Base-by-base conservation (phyloP, 2,113 vertebrate genomes). In the Pollachius pollachius region DNA sequence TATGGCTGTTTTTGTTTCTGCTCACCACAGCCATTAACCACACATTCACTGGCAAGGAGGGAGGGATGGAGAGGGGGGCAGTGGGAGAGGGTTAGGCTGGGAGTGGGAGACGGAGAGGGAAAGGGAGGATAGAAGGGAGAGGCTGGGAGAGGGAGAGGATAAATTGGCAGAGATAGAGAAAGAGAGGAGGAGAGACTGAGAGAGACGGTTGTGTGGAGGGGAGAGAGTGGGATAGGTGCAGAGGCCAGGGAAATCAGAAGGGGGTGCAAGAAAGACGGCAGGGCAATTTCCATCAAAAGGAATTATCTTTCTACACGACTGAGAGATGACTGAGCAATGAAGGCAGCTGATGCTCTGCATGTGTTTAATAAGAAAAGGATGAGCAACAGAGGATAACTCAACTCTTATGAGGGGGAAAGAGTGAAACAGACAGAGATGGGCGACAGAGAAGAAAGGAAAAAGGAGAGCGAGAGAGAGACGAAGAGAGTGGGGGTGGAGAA, bases 1-100 rank as follows among this genome's bases (percentile, higher is more conserved):
- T 92, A 91, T 34, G 75, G 72, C 83, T 91, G 91, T 91, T 93
- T 91, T 92, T 91, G 89, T 89, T 91, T 89, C 89, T 84, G 87
- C 83, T 76, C 56, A 90, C 90, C 89, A 1, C 92, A 90, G 57
- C 81, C 88, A 84, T 89, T 87, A 85, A 86, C 90, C 87, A 79
- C 84, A 77, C 68, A 25, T 78, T 87, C 81, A 82, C 83, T 89
- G 85, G 78, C 82, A 88, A 84, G 63, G 56, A 59, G 68, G 5
- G 60, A 25, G 59, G 23, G 60, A 11, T 18, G 21, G 60, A 62
- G 60, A 25, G 60, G 23, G 37, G 34, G 52, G 41, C 23, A 23
- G 23, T 11, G 34, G 63, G 63, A 59, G 68, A 56, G 59, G 30
- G 30, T 34, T 48, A 66, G 57, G 60, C 58, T 17, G 54, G 21